Conservation (phyloP, 2,797 vertebrate genomes). For the Crax fasciolata region DNA sequence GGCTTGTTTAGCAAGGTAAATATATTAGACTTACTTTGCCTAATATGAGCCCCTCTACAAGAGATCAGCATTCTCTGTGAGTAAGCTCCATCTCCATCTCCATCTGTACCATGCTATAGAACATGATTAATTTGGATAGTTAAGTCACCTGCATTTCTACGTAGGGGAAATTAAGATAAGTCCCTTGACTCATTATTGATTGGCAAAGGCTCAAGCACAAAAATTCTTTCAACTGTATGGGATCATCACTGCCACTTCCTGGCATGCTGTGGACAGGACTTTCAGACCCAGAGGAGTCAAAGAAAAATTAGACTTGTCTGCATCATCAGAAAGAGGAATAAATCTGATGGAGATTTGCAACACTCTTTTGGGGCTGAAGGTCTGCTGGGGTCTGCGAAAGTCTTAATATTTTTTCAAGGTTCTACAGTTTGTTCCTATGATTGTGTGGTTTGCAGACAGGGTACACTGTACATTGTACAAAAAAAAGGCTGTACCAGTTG, state of each 20-base stretch:
- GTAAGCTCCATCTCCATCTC: neutral
- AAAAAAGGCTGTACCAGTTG: neutral
- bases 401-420: neutral
- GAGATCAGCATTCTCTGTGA: neutral
- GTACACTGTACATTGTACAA: neutral
- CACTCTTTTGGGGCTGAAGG: neutral
- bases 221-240: neutral
- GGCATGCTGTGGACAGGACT: neutral
- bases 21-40: neutral
- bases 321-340: conserved; percentile 7
- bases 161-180: neutral
- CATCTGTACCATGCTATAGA: neutral
- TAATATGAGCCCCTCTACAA: neutral
- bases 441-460: neutral
- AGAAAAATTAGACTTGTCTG: neutral
- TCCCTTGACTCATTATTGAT: neutral
- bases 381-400: neutral
- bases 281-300: neutral
- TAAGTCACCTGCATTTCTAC: neutral
- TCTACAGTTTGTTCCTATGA: neutral
- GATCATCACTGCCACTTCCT: neutral
- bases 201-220: conserved; percentile 12
- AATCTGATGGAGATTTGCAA: neutral
- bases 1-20: neutral
- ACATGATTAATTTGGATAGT: neutral